These are phyloP conservation scores for Buceros bicornis DNA, from an alignment of 2,797 vertebrate genomes.

Conservation along the genomic window DNA sequence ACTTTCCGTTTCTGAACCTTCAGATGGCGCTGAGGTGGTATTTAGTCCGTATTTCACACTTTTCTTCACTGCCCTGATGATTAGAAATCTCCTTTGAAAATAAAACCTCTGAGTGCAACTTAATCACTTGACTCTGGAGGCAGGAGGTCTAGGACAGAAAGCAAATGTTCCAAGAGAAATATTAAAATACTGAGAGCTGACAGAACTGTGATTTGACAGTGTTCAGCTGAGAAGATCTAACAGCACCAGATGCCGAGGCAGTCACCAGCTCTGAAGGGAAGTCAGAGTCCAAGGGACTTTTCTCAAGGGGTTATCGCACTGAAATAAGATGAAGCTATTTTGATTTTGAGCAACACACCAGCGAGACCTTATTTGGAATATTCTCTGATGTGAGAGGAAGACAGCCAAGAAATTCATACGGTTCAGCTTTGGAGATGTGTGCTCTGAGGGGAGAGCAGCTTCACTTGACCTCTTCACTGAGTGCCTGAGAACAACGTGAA, in stretches of 20 bases:
- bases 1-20: neutral
- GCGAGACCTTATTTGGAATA: constrained; percentile 32
- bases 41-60: neutral
- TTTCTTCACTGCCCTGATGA: neutral
- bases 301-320: constrained; percentile 25
- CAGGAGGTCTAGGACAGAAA: constrained; percentile 1
- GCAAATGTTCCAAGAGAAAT: constrained; percentile 21
- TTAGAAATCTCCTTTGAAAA: constrained; percentile 16
- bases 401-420: neutral
- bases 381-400: constrained; percentile 10
- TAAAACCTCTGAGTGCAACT: neutral
- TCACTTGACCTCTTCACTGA: neutral
- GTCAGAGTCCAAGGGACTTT: constrained; percentile 26
- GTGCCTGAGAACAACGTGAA: neutral
- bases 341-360: neutral
- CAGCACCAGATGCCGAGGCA: neutral
- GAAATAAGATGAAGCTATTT: constrained; percentile 30
- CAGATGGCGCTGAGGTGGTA: neutral
- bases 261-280: neutral
- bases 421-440: neutral
- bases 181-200: constrained; percentile 13
- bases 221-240: neutral
- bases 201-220: neutral
- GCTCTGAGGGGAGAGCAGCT: neutral
- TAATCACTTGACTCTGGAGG: constrained; percentile 22